These are phyloP conservation scores for Cyclophora albipunctata DNA, from an alignment of 2,888 invertebrate species.

Conservation along the genomic window DNA sequence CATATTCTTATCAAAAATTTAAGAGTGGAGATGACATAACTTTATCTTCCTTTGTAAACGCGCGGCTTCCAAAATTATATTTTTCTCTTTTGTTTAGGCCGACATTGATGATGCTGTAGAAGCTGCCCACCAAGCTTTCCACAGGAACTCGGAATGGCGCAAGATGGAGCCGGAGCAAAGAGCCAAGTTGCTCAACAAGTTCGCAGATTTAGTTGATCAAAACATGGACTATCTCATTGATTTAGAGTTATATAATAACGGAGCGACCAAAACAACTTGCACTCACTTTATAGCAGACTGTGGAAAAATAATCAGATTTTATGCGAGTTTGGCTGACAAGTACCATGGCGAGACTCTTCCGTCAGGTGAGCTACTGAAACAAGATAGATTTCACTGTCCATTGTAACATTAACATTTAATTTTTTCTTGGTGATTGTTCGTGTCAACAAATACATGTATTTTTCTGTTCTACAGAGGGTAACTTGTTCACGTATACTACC, in stretches of 20 bases:
- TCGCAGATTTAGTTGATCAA: conserved; percentile 86
- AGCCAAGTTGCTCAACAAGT: conserved; percentile 80
- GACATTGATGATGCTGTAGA: conserved; percentile 85
- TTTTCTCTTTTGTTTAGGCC: conserved; percentile 43
- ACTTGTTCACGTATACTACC: conserved; percentile 81
- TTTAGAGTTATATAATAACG: conserved; percentile 93
- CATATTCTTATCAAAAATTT: not conserved
- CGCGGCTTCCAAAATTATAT: not conserved
- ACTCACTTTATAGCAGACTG: conserved; percentile 65
- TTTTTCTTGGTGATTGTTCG: no score
- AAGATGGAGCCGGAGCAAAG: conserved; percentile 87
- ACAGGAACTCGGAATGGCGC: conserved; percentile 82
- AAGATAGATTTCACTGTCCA: no score
- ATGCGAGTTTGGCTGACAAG: conserved; percentile 91
- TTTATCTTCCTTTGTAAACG: not conserved
- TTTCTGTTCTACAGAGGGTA: conserved; percentile 73
- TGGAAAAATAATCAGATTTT: conserved; percentile 64
- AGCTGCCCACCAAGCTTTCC: conserved; percentile 84
- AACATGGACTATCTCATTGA: conserved; percentile 84
- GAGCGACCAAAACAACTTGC: conserved; percentile 76
- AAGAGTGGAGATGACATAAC: no score
- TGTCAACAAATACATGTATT: no score
- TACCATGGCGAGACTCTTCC: conserved; percentile 83
- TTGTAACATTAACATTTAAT: no score
- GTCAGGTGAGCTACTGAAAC: conserved; percentile 20